A percentile compares a stretch with the other conserved stretches of the same genome.
These are phyloP conservation scores for Pluvialis apricaria DNA, from an alignment of 2,113 vertebrate species.

Conservation along the genomic window DNA sequence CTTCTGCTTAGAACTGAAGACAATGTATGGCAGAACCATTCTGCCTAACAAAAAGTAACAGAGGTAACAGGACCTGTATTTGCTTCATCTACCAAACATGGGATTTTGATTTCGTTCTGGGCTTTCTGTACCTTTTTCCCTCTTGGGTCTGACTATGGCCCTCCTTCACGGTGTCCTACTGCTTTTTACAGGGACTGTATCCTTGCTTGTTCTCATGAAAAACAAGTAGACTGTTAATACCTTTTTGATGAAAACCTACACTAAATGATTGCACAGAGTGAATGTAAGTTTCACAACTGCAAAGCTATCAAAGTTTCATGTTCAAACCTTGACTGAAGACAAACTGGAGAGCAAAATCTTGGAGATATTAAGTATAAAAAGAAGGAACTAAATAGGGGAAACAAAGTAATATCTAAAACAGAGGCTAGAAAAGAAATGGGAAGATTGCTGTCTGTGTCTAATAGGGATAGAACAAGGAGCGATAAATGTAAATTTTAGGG, in stretches of 20 bases:
- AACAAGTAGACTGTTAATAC: not conserved
- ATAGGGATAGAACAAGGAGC: not conserved
- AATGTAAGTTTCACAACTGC: not conserved
- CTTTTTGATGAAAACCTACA: not conserved
- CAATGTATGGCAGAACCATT: not conserved
- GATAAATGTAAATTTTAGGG: not conserved
- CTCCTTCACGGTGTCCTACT: not conserved
- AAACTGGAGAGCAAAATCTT: not conserved
- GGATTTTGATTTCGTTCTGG: not conserved
- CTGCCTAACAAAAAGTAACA: not conserved
- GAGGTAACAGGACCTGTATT: not conserved
- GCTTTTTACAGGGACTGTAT: not conserved
- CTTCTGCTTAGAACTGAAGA: not conserved
- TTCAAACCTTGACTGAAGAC: not conserved
- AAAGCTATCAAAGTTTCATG: not conserved
- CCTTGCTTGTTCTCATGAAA: not conserved
- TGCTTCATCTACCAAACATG: not conserved
- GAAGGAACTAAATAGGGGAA: not conserved
- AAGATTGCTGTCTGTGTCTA: not conserved
- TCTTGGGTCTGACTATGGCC: not conserved
- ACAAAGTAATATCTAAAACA: not conserved
- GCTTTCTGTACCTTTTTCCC: not conserved
- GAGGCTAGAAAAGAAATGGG: not conserved
- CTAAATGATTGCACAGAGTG: not conserved
- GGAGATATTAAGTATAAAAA: not conserved